A percentile compares a stretch with the other conserved stretches of the same genome.
These are phyloP conservation scores for Aquatica leii DNA, from an alignment of 2,888 invertebrate genomes.

Conservation along the genomic window DNA sequence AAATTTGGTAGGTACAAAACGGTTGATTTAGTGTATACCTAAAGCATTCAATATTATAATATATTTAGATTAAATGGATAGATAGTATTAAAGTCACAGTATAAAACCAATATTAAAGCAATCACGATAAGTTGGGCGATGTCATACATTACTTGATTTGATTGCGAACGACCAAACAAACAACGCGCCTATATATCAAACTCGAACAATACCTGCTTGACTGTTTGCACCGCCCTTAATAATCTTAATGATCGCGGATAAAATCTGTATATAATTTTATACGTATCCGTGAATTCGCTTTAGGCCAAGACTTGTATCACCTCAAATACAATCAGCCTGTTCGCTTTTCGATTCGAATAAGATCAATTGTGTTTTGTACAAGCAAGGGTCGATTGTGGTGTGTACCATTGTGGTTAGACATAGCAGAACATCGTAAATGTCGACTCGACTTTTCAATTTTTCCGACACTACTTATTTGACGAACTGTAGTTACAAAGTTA, in stretches of 20 bases:
- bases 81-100: constrained; percentile 39
- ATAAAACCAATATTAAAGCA: constrained; percentile 47
- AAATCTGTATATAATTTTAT: constrained; percentile 61
- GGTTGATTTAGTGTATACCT: neutral
- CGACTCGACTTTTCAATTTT: constrained; percentile 44
- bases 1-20: constrained; percentile 23
- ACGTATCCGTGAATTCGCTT: constrained; percentile 59
- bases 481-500: constrained; percentile 53
- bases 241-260: constrained; percentile 62
- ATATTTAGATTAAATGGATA: constrained; percentile 41
- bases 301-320: constrained; percentile 58
- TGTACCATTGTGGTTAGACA: constrained; percentile 49
- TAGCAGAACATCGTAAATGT: constrained; percentile 46
- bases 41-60: constrained; percentile 37
- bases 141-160: constrained; percentile 43
- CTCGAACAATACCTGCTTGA: constrained; percentile 57
- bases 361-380: constrained; percentile 36
- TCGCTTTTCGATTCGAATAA: constrained; percentile 40
- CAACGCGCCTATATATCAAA: constrained; percentile 57
- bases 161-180: constrained; percentile 56
- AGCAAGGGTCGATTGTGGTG: constrained; percentile 42
- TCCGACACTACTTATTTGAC: constrained; percentile 50
- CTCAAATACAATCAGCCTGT: constrained; percentile 48
- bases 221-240: constrained; percentile 60
- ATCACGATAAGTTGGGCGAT: constrained; percentile 44